Evolutionary conservation across 2,888 invertebrate genomes (phyloP).

Genomic region (Ryuthela nishihirai): DNA sequence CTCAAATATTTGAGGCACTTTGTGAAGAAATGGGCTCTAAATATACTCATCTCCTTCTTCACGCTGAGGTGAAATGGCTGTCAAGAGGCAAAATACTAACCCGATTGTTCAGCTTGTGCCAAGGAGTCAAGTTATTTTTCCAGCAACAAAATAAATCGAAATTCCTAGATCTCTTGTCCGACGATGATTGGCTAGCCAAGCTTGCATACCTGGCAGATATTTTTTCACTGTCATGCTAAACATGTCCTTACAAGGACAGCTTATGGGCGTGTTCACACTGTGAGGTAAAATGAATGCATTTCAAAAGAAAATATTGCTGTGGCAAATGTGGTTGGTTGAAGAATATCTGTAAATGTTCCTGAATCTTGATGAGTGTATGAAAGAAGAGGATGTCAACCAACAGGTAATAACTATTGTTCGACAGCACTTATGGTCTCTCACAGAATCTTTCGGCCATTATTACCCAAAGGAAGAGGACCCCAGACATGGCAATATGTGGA

Average conservation of each 20-base stretch:
- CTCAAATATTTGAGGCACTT: neutral
- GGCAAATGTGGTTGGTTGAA: neutral
- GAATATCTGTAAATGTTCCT: neutral
- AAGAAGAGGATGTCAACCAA: neutral
- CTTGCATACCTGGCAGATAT: slow-evolving; percentile 5
- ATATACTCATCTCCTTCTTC: slow-evolving; percentile 4
- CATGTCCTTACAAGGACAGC: neutral
- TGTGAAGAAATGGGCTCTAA: neutral
- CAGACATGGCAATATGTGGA: slow-evolving; percentile 1
- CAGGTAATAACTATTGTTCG: slow-evolving; percentile 4
- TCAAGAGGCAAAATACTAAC: slow-evolving; percentile 1
- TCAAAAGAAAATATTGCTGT: neutral
- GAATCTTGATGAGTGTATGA: slow-evolving; percentile 1
- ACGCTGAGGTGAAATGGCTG: slow-evolving; percentile 8
- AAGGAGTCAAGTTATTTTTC: too few relatives aligned
- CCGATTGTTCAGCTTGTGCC: too few relatives aligned
- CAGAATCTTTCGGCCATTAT: slow-evolving; percentile 3
- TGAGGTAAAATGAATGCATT: slow-evolving; percentile 2
- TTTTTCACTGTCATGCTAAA: slow-evolving; percentile 3
- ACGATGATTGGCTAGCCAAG: neutral
- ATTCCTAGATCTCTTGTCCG: neutral
- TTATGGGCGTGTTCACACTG: neutral
- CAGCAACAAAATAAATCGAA: too few relatives aligned
- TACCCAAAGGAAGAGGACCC: slow-evolving; percentile 4
- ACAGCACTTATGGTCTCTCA: slow-evolving; percentile 2